Evolutionary conservation across 2,888 invertebrate genomes (phyloP).

Genomic region (Alloscopus bannaensis): DNA sequence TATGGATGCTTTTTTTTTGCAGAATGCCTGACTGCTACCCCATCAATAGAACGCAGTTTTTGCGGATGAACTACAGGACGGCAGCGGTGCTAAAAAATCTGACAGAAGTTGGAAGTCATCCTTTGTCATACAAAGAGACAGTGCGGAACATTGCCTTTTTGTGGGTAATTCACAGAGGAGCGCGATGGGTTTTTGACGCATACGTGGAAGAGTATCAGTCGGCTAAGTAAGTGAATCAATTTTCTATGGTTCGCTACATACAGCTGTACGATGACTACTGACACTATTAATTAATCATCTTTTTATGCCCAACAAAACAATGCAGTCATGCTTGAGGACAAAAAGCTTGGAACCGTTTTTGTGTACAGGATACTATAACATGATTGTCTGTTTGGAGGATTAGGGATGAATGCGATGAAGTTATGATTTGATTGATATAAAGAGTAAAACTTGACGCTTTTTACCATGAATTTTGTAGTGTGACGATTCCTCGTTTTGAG

Average conservation of each 20-base stretch:
- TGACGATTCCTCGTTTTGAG: constrained; percentile 70
- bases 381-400: too few relatives aligned
- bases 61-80: constrained; percentile 70
- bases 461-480: constrained; percentile 56
- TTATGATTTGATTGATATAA: too few relatives aligned
- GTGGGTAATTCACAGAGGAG: constrained; percentile 74
- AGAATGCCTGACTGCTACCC: constrained; percentile 72
- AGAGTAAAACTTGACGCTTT: neutral
- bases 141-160: constrained; percentile 74
- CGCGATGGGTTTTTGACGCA: constrained; percentile 74
- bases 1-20: constrained; percentile 28
- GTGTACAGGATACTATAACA: neutral
- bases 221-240: constrained; percentile 67
- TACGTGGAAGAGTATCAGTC: constrained; percentile 73
- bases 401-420: too few relatives aligned
- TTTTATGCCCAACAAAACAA: neutral
- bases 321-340: neutral
- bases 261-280: neutral
- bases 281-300: neutral
- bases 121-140: constrained; percentile 70
- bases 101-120: constrained; percentile 66
- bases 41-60: constrained; percentile 70
- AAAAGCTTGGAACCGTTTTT: neutral
- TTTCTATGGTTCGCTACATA: neutral
- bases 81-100: constrained; percentile 69